A percentile compares a stretch with the other conserved stretches of the same genome.
phyloP scores from a whole-genome alignment of 30 jellyfish, hydroid and myxozoan genomes.

The Aurelia aurita complex sp. Pacific region DNA sequence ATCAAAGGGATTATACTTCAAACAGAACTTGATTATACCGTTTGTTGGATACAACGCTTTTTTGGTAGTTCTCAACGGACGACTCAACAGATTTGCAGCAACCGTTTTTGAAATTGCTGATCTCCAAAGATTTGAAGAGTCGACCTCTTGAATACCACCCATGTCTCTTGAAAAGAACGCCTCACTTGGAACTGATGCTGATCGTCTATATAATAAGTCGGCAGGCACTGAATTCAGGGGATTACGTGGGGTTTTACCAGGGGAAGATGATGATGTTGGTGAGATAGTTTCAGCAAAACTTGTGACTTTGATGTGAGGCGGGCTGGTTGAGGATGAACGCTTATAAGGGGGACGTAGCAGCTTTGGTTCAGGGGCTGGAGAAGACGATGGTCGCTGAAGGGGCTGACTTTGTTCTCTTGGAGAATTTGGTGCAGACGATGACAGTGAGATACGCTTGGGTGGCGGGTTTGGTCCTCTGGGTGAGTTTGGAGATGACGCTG shows the following conservation, averaged over 20 bases:
- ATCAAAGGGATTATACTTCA: conserved; percentile 52
- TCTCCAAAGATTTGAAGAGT: conserved; percentile 75
- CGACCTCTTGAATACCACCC: conserved; percentile 32
- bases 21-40: conserved; percentile 80
- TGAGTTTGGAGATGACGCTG: too few species aligned
- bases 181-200: conserved; percentile 70
- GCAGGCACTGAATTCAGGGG: conserved; percentile 4
- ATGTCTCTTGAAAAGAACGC: conserved; percentile 60
- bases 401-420: too few species aligned
- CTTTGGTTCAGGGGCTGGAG: not conserved
- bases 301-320: too few species aligned
- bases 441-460: too few species aligned
- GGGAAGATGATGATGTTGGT: not conserved
- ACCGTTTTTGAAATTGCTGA: conserved; percentile 69
- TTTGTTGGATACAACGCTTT: conserved; percentile 40
- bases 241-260: conserved; percentile 26
- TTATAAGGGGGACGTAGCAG: too few species aligned
- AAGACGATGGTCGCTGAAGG: not conserved
- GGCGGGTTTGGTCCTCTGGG: too few species aligned
- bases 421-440: too few species aligned
- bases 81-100: conserved; percentile 57
- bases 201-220: conserved; percentile 47
- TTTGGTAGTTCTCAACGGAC: conserved; percentile 42
- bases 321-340: too few species aligned
- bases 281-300: too few species aligned